These are phyloP conservation scores for Tenrec ecaudatus DNA, from an alignment of 2,113 vertebrate genomes.

Conservation along the genomic window DNA sequence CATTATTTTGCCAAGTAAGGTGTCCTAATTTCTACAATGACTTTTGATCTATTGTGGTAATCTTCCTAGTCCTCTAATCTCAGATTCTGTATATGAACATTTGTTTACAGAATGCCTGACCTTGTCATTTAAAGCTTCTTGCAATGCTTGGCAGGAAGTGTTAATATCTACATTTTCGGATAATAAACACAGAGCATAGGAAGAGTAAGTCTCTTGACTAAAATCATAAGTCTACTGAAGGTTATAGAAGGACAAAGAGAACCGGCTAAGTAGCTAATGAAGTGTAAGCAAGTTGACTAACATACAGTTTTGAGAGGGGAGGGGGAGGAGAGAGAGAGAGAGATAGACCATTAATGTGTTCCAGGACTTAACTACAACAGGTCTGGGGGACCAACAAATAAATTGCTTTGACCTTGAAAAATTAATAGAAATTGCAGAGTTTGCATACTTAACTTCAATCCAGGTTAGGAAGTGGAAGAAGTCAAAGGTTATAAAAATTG, in stretches of 20 bases:
- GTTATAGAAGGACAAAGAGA: background rate
- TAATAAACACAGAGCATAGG: background rate
- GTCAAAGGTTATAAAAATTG: background rate
- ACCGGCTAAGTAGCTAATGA: background rate
- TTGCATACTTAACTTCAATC: background rate
- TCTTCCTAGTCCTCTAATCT: background rate
- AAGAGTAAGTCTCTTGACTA: background rate
- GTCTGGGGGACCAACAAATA: background rate
- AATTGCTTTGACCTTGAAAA: background rate
- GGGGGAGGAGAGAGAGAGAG: background rate
- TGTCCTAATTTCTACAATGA: background rate
- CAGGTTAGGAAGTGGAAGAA: background rate
- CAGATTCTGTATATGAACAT: conserved; percentile 14
- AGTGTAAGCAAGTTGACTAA: background rate
- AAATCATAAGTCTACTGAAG: background rate
- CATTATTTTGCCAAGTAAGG: background rate
- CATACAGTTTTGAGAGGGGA: too few relatives aligned
- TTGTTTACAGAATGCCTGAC: background rate
- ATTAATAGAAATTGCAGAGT: background rate
- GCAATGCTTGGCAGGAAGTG: background rate
- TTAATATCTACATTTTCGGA: background rate
- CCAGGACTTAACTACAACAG: background rate
- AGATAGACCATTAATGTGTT: background rate
- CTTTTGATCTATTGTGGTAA: background rate
- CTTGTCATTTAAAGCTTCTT: background rate